These are phyloP conservation scores for Disparrhopalites patrizii DNA, from an alignment of 2,888 invertebrate genomes.

Conservation along the genomic window DNA sequence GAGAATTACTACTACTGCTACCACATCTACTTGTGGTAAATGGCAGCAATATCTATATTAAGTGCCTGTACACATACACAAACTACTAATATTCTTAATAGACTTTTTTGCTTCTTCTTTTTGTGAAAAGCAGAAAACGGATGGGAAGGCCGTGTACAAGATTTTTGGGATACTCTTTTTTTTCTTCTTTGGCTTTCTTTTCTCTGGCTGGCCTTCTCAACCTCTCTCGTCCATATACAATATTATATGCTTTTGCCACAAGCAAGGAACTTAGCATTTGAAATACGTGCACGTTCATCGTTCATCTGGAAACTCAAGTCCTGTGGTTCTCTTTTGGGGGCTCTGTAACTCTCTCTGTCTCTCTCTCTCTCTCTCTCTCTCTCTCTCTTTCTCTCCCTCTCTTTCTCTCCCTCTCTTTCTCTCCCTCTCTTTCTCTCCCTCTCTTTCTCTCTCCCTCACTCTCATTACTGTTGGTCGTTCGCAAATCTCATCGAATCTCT, in stretches of 20 bases:
- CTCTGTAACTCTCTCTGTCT: neutral
- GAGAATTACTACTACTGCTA: no score
- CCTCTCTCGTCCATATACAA: no score
- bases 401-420: neutral
- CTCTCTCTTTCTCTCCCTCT: neutral
- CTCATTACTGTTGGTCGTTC: slow-evolving; percentile 10
- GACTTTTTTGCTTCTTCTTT: slow-evolving; percentile 5
- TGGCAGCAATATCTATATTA: slow-evolving; percentile 11
- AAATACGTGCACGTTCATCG: neutral
- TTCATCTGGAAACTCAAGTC: slow-evolving; percentile 3
- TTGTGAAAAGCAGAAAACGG: neutral
- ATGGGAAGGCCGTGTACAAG: neutral
- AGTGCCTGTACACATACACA: slow-evolving; percentile 4
- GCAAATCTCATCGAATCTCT: slow-evolving; percentile 8
- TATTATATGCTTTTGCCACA: neutral
- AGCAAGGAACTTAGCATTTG: neutral
- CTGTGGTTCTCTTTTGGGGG: slow-evolving; percentile 11
- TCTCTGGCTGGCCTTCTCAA: no score
- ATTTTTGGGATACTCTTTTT: no score
- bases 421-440: neutral
- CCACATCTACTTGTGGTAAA: neutral
- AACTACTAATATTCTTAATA: slow-evolving; percentile 17
- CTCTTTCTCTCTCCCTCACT: slow-evolving; percentile 11
- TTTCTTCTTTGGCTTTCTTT: no score
- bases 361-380: neutral